These are phyloP conservation scores for Choloepus didactylus DNA, from an alignment of 2,797 vertebrate genomes.

Conservation along the genomic window DNA sequence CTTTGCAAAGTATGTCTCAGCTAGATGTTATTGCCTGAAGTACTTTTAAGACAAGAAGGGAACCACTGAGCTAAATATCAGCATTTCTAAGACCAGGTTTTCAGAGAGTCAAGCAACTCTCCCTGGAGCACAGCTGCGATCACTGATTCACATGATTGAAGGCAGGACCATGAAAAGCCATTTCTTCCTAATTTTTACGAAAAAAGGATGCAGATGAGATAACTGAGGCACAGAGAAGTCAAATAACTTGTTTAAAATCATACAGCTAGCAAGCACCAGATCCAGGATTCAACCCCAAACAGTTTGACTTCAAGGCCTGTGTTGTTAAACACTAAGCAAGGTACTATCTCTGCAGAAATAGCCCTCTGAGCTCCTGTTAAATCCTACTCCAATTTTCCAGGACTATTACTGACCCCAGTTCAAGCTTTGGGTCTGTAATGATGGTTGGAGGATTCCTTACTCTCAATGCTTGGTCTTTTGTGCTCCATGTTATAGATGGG, in stretches of 20 bases:
- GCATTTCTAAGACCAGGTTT: slow-evolving; percentile 49
- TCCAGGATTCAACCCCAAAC: slow-evolving; percentile 26
- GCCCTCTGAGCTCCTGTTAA: slow-evolving; percentile 23
- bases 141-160: slow-evolving; percentile 11
- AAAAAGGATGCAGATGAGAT: slow-evolving; percentile 48
- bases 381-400: slow-evolving; percentile 1
- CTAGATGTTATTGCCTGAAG: not conserved
- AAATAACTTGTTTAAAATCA: slow-evolving; percentile 48
- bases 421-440: not conserved
- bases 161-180: not conserved
- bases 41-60: slow-evolving; percentile 47
- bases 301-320: not conserved
- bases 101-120: slow-evolving; percentile 13
- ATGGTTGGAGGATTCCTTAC: slow-evolving; percentile 9
- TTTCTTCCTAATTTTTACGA: slow-evolving; percentile 53
- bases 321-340: slow-evolving; percentile 44
- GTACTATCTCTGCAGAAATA: slow-evolving; percentile 9
- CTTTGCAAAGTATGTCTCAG: slow-evolving; percentile 17
- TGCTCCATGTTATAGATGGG: not conserved
- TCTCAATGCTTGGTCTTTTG: not conserved
- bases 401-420: not conserved
- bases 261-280: slow-evolving; percentile 1
- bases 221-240: slow-evolving; percentile 16
- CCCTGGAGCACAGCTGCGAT: slow-evolving; percentile 8
- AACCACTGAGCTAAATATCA: not conserved